Evolutionary conservation across 1,140 invertebrate genomes (phyloP).

Genomic region (Magallana angulata): DNA sequence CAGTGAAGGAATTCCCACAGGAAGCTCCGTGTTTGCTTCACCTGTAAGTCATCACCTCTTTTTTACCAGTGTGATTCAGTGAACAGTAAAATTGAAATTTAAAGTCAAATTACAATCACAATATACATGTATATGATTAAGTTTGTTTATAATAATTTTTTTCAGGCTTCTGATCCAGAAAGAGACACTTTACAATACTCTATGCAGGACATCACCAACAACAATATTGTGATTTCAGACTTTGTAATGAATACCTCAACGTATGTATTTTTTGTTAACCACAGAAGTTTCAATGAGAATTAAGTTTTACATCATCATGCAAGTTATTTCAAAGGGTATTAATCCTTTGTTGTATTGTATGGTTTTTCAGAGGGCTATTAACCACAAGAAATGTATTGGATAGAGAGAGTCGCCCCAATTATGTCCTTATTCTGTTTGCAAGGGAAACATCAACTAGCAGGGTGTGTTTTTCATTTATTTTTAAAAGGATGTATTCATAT

Average conservation of each 20-base stretch:
- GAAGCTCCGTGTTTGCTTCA: constrained; percentile 60
- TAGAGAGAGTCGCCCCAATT: constrained; percentile 48
- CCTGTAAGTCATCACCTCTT: constrained; percentile 56
- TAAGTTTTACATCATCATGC: background rate
- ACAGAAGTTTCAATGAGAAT: background rate
- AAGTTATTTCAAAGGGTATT: background rate
- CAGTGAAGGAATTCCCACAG: constrained; percentile 67
- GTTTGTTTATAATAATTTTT: constrained; percentile 3
- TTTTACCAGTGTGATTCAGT: no score
- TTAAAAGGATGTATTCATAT: no score
- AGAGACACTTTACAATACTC: constrained; percentile 55
- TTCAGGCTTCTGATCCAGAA: constrained; percentile 67
- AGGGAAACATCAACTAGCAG: constrained; percentile 30
- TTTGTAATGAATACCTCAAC: constrained; percentile 43
- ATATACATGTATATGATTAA: no score
- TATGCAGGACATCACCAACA: constrained; percentile 32
- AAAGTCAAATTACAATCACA: no score
- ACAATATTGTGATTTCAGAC: constrained; percentile 35
- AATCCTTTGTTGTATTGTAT: constrained; percentile 6
- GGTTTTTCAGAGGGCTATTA: constrained; percentile 56
- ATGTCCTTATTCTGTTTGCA: constrained; percentile 28
- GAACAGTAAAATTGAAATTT: no score
- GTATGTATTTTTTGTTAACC: constrained; percentile 32
- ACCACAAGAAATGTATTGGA: constrained; percentile 49
- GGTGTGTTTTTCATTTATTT: background rate